These are phyloP conservation scores for Chrysolina haemoptera DNA, from an alignment of 2,888 invertebrate genomes.

Conservation along the genomic window DNA sequence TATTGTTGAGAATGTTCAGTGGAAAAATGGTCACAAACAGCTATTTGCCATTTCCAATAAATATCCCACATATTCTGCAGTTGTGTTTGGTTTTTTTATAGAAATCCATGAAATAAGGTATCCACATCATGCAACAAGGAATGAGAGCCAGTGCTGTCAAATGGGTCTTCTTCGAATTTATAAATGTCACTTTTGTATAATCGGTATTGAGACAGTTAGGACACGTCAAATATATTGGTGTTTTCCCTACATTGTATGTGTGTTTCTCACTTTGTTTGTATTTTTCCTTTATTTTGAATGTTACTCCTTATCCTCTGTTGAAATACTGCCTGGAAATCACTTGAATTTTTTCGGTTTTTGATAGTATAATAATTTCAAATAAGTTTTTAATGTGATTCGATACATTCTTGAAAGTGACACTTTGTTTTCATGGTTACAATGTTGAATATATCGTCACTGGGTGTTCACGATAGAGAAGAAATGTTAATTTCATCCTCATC, in stretches of 20 bases:
- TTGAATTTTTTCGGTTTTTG: background rate
- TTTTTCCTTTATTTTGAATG: constrained; percentile 9
- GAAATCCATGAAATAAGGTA: constrained; percentile 24
- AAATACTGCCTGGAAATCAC: background rate
- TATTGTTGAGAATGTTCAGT: background rate
- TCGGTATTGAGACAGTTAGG: constrained; percentile 33
- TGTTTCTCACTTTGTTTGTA: background rate
- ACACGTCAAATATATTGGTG: constrained; percentile 33
- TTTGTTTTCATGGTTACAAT: background rate
- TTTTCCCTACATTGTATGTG: constrained; percentile 18
- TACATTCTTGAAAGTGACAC: background rate
- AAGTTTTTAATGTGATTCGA: background rate
- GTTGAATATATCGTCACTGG: background rate
- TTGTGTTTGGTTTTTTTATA: constrained; percentile 23
- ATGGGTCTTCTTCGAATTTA: constrained; percentile 28
- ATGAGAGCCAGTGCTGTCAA: constrained; percentile 3
- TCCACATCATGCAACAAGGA: constrained; percentile 31
- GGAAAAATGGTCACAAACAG: background rate
- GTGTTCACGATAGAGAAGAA: background rate
- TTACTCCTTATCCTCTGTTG: background rate
- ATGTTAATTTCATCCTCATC: too few species aligned
- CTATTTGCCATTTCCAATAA: constrained; percentile 25
- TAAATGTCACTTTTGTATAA: constrained; percentile 15
- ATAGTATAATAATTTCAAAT: background rate
- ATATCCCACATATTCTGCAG: constrained; percentile 34